These are phyloP conservation scores for Cacatua alba DNA, from an alignment of 2,113 vertebrate genomes.

Conservation along the genomic window DNA sequence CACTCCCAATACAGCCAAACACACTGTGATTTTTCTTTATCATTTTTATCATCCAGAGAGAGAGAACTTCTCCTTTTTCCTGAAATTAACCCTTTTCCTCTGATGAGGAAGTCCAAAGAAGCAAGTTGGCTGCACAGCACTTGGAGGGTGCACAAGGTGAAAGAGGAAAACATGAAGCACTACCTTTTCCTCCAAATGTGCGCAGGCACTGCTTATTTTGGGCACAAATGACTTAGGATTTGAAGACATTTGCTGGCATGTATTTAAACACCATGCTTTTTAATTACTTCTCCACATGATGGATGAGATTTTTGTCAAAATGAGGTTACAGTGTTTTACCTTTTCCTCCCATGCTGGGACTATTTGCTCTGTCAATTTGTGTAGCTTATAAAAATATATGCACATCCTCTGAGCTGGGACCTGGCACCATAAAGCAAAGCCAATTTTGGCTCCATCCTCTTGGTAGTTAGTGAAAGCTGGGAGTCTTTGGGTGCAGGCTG, in stretches of 20 bases:
- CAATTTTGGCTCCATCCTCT: not conserved
- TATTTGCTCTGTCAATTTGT: constrained; percentile 35
- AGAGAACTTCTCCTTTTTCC: not conserved
- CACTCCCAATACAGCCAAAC: not conserved
- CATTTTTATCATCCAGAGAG: not conserved
- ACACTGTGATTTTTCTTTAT: not conserved
- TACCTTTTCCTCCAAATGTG: not conserved
- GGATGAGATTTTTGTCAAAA: constrained; percentile 32
- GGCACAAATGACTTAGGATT: not conserved
- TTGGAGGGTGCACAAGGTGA: not conserved
- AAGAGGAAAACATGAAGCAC: not conserved
- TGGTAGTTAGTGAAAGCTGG: not conserved
- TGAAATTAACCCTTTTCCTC: constrained; percentile 5
- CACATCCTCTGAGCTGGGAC: not conserved
- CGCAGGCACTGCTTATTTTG: constrained; percentile 1
- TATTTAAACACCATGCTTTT: not conserved
- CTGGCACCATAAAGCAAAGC: not conserved
- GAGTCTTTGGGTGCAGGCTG: not conserved
- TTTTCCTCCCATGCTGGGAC: constrained; percentile 10
- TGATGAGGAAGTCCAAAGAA: not conserved
- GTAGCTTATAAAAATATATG: constrained; percentile 13
- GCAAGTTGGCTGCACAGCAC: not conserved
- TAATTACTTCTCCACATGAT: not conserved
- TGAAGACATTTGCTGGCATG: not conserved
- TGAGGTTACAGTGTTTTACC: constrained; percentile 45